A percentile compares a stretch with the other conserved stretches of the same genome.
phyloP scores from a whole-genome alignment of 2,113 vertebrate genomes.

The Burhinus oedicnemus region DNA sequence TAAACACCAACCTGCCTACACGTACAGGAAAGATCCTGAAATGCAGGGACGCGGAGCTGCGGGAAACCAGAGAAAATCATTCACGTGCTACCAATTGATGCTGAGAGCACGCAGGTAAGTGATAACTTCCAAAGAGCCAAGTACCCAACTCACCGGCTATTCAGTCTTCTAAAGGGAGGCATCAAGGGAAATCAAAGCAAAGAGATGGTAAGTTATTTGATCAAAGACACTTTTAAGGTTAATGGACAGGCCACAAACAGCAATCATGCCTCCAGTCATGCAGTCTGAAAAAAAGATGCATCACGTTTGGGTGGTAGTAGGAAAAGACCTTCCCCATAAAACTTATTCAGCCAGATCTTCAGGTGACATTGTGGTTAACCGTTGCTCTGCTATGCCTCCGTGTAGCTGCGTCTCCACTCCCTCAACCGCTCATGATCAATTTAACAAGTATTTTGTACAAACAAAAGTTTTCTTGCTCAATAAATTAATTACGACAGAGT shows the following conservation, averaged over 20 bases:
- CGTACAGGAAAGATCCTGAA: background rate
- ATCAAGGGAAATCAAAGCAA: constrained; percentile 45
- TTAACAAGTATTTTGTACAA: constrained; percentile 62
- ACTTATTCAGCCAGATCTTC: background rate
- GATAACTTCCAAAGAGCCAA: background rate
- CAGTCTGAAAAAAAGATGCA: background rate
- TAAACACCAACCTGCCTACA: background rate
- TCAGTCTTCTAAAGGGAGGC: constrained; percentile 5
- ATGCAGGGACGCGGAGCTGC: background rate
- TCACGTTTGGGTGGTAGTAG: background rate
- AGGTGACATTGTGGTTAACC: background rate
- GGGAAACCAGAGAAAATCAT: background rate
- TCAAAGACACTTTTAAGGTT: constrained; percentile 28
- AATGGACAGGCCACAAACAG: constrained; percentile 27
- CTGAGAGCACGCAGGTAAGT: background rate
- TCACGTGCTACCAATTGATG: background rate
- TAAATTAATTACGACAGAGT: constrained; percentile 64
- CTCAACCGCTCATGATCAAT: constrained; percentile 20
- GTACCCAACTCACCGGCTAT: background rate
- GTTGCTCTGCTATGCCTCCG: background rate
- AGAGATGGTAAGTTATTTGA: background rate
- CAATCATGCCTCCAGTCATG: background rate
- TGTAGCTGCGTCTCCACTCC: background rate
- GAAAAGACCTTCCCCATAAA: background rate
- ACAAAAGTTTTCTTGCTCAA: constrained; percentile 49